Conservation (phyloP, 1,140 invertebrate species). For the Nylanderia fulva region DNA sequence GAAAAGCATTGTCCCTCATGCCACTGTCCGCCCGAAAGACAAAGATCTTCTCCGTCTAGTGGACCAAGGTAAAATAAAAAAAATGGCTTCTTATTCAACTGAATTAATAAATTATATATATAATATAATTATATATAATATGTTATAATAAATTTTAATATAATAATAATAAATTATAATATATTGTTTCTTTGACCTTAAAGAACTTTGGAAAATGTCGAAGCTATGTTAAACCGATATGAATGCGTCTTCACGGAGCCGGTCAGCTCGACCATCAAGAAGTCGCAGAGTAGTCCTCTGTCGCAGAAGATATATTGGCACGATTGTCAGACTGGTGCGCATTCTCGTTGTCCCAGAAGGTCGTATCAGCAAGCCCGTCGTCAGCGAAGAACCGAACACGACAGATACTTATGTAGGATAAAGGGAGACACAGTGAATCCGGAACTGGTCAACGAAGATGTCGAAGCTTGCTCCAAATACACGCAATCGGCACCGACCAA, state of each 20-base stretch:
- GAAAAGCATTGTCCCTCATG: conserved; percentile 71
- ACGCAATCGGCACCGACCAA: conserved; percentile 1
- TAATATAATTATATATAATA: too few relatives aligned
- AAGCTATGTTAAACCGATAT: conserved; percentile 59
- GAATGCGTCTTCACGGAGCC: conserved; percentile 33
- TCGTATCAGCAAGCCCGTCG: conserved; percentile 2
- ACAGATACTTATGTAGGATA: not conserved
- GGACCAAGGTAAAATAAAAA: conserved; percentile 53
- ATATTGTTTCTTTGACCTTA: not conserved
- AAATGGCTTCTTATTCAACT: not conserved
- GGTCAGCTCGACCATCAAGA: conserved; percentile 37
- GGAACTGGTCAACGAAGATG: not conserved
- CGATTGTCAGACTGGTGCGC: not conserved
- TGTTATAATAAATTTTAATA: too few relatives aligned
- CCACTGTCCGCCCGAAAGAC: conserved; percentile 40
- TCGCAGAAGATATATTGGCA: conserved; percentile 35
- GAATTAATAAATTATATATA: too few relatives aligned
- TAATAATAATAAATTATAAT: too few relatives aligned
- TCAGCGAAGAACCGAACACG: conserved; percentile 31
- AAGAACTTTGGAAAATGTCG: conserved; percentile 63
- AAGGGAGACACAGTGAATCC: conserved; percentile 4
- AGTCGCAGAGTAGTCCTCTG: conserved; percentile 45
- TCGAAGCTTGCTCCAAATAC: not conserved
- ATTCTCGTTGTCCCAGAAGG: conserved; percentile 34
- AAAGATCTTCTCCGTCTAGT: conserved; percentile 28